Percentiles rank a stretch among this genome's conserved stretches.
These are phyloP conservation scores for Zhengitettix transpicula DNA, from an alignment of 2,888 invertebrate genomes.

Conservation along the genomic window DNA sequence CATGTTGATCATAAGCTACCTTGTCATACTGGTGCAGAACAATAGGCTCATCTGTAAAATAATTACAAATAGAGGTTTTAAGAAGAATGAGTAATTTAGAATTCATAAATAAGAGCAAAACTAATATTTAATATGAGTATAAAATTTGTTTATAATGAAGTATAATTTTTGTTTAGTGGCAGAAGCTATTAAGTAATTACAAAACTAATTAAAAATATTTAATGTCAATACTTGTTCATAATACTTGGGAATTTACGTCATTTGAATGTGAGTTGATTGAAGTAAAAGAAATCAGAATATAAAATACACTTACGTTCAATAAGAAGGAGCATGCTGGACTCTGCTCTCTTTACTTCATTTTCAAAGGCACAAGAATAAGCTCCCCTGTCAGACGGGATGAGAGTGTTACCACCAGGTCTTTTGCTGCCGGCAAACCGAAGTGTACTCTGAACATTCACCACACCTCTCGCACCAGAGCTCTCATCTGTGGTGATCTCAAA, in stretches of 20 bases:
- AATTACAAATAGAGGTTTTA: neutral
- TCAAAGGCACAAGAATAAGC: constrained; percentile 75
- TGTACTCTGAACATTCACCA: constrained; percentile 67
- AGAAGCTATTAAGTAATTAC: no score
- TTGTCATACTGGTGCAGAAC: constrained; percentile 70
- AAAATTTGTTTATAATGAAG: no score
- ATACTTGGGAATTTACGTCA: no score
- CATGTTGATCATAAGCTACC: constrained; percentile 71
- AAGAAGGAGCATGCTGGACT: constrained; percentile 76
- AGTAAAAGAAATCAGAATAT: neutral
- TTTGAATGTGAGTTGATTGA: no score
- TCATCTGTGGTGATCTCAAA: constrained; percentile 69
- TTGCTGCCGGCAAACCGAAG: constrained; percentile 65
- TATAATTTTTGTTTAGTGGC: no score
- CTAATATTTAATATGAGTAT: neutral
- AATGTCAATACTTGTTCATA: no score
- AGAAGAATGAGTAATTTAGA: neutral
- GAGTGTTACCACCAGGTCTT: constrained; percentile 55
- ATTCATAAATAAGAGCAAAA: neutral
- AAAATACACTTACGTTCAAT: constrained; percentile 61
- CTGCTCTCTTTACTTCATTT: constrained; percentile 76
- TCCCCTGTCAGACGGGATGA: constrained; percentile 71
- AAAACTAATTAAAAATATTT: no score
- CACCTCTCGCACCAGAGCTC: constrained; percentile 59
- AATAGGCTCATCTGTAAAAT: constrained; percentile 59